A percentile compares a stretch with the other conserved stretches of the same genome.
These are phyloP conservation scores for Nycticryphes semicollaris DNA, from an alignment of 2,113 vertebrate species.

Conservation along the genomic window DNA sequence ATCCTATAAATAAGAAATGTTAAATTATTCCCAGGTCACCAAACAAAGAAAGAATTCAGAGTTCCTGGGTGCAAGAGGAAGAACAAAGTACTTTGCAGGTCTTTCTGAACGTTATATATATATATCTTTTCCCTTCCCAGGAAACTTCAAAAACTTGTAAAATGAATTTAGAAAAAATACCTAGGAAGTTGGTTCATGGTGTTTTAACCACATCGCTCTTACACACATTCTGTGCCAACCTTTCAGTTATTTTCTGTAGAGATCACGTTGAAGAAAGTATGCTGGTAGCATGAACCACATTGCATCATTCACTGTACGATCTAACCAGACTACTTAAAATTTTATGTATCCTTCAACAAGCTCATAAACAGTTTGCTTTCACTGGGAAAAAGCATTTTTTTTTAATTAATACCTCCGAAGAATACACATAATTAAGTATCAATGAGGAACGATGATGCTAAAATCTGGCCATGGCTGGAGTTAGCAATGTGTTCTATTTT, in stretches of 20 bases:
- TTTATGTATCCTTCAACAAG: not conserved
- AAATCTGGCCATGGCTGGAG: not conserved
- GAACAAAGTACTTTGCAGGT: not conserved
- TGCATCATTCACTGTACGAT: not conserved
- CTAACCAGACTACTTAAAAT: not conserved
- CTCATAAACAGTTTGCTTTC: not conserved
- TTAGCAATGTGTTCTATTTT: not conserved
- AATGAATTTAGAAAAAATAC: not conserved
- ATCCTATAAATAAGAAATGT: not conserved
- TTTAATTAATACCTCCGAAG: not conserved
- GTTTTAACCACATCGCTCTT: accelerated
- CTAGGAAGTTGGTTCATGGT: not conserved
- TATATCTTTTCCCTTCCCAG: accelerated
- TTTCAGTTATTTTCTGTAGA: not conserved
- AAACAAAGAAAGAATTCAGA: not conserved
- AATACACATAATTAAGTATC: not conserved
- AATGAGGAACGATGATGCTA: accelerated
- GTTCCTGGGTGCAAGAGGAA: not conserved
- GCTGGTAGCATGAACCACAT: not conserved
- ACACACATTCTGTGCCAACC: accelerated
- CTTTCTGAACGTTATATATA: not conserved
- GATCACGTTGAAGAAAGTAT: not conserved
- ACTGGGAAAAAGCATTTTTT: not conserved
- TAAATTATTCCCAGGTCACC: not conserved
- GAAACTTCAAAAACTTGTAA: not conserved